Evolutionary conservation across 1,140 invertebrate genomes (phyloP), one percentile per base, ranked within the genome.

Genomic region (Ylistrum balloti): DNA sequence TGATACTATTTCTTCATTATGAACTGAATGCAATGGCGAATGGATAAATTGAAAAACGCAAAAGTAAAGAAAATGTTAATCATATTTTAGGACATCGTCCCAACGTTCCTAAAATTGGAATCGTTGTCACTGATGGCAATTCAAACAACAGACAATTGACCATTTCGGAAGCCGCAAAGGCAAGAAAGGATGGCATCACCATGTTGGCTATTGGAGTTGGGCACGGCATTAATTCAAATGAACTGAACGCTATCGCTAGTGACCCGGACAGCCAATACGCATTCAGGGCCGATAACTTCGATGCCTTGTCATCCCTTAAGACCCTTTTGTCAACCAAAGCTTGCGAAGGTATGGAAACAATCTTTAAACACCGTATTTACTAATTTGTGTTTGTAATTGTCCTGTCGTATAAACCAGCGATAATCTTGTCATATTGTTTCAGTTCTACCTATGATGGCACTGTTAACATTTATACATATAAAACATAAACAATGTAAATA

Each of bases 311-410:
- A 35, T 91, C 92, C 2, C 38, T 95, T 0, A 93, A 93, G 13
- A 89, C 89, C 32, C 88, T 91, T 38, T 88, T 95, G n/a, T 92
- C 93, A 32, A 92, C 93, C 15, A 91, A 93, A 89, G 91, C 91
- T 13, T 91, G 91, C 85, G 89, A 93, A 91, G 88, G 91, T 88
- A 90, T 32, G 56, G 13, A 38, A 7, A 38, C 35, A 5, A 38
- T 13, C 9, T 56, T 56, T n/a, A n/a, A n/a, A n/a, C n/a, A n/a
- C n/a, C n/a, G n/a, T n/a, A n/a, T n/a, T n/a, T n/a, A n/a, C n/a
- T n/a, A n/a, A n/a, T n/a, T n/a, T n/a, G n/a, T n/a, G n/a, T n/a
- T n/a, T n/a, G n/a, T n/a, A n/a, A n/a, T n/a, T n/a, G n/a, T n/a
- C n/a, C n/a, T n/a, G n/a, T n/a, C n/a, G n/a, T n/a, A n/a, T n/a